phyloP scores from a whole-genome alignment of 2,888 invertebrate genomes.

The Brachypalpus laphriformis region DNA sequence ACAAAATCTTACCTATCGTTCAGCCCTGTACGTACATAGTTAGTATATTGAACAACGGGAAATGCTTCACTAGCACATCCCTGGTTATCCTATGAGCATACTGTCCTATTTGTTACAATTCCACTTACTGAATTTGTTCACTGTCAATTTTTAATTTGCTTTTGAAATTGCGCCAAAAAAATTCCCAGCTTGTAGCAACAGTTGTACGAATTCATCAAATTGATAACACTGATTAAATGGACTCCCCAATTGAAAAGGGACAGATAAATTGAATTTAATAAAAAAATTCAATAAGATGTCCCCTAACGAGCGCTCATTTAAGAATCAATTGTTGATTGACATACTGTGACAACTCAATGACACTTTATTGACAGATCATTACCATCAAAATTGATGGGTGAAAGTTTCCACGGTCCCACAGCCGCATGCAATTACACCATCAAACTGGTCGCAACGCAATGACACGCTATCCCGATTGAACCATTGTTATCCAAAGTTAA shows the following conservation, averaged over 20 bases:
- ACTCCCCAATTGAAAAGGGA: constrained; percentile 16
- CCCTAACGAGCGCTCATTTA: constrained; percentile 49
- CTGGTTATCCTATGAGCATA: no score
- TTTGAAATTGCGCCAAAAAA: not conserved
- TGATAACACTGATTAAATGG: constrained; percentile 25
- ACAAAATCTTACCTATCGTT: no score
- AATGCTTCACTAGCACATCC: no score
- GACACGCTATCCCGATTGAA: constrained; percentile 26
- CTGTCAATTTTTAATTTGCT: not conserved
- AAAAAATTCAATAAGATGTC: constrained; percentile 33
- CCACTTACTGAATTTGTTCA: not conserved
- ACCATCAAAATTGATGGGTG: constrained; percentile 60
- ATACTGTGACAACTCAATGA: constrained; percentile 62
- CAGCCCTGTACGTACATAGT: no score
- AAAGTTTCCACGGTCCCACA: constrained; percentile 48
- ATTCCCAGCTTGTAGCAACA: not conserved
- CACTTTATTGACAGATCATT: constrained; percentile 72
- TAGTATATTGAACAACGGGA: no score
- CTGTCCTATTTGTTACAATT: no score
- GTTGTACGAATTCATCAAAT: constrained; percentile 1
- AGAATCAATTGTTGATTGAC: constrained; percentile 59
- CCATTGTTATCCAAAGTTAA: constrained; percentile 10
- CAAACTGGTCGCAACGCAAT: constrained; percentile 26
- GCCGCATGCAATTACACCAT: constrained; percentile 64
- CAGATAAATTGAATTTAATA: constrained; percentile 23